These are phyloP conservation scores for Eupithecia subumbrata DNA, from an alignment of 2,888 invertebrate genomes.

Conservation along the genomic window DNA sequence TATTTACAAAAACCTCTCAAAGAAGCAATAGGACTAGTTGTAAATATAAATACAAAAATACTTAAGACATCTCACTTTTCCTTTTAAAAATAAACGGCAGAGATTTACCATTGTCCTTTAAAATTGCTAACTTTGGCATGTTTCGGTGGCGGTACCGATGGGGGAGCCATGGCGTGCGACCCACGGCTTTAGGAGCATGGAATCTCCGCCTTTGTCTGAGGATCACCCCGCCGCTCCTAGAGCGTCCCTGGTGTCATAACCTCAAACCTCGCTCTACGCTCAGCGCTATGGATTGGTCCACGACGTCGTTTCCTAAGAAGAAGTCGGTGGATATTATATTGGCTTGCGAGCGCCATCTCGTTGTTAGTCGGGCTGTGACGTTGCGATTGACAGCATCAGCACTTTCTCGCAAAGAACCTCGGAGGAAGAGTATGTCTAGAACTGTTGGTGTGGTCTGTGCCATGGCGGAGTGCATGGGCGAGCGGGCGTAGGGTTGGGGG, in stretches of 20 bases:
- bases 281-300: slow-evolving; percentile 86
- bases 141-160: slow-evolving; percentile 49
- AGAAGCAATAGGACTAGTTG: slow-evolving; percentile 66
- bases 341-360: slow-evolving; percentile 86
- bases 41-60: slow-evolving; percentile 55
- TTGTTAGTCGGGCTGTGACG: slow-evolving; percentile 87
- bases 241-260: slow-evolving; percentile 71
- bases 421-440: slow-evolving; percentile 84
- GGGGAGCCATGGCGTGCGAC: slow-evolving; percentile 66
- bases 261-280: slow-evolving; percentile 71
- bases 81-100: slow-evolving; percentile 40
- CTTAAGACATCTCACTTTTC: slow-evolving; percentile 66
- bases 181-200: slow-evolving; percentile 38
- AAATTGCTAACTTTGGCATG: slow-evolving; percentile 22
- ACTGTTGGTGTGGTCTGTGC: slow-evolving; percentile 89
- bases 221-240: slow-evolving; percentile 65
- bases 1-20: slow-evolving; percentile 52
- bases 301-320: slow-evolving; percentile 88
- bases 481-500: slow-evolving; percentile 69
- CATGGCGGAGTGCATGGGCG: slow-evolving; percentile 87
- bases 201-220: slow-evolving; percentile 48
- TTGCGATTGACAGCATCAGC: slow-evolving; percentile 88
- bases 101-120: slow-evolving; percentile 21
- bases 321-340: slow-evolving; percentile 90
- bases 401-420: slow-evolving; percentile 85